Evolutionary conservation across 2,888 invertebrate species (phyloP).

Genomic region (Cephus spinipes): DNA sequence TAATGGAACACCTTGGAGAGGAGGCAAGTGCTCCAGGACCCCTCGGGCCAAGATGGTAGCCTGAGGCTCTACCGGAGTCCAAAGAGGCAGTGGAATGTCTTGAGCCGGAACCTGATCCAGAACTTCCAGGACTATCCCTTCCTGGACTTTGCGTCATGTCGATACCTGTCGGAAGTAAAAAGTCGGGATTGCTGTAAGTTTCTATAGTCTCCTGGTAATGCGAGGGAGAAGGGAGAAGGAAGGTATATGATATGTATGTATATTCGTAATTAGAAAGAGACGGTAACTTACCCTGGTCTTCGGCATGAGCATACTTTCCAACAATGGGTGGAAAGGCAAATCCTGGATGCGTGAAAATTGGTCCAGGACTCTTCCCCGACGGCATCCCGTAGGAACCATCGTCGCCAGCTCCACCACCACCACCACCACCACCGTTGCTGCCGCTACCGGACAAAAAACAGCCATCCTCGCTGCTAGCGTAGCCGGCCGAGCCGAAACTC

Average conservation of each 20-base stretch:
- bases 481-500: conserved; percentile 83
- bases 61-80: conserved; percentile 93
- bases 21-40: conserved; percentile 71
- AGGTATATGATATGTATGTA: no score
- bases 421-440: conserved; percentile 36
- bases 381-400: conserved; percentile 70
- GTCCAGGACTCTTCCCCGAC: conserved; percentile 75
- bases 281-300: conserved; percentile 64
- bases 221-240: no score
- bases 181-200: no score
- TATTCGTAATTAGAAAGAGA: background rate
- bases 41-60: conserved; percentile 73
- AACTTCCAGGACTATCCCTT: conserved; percentile 92
- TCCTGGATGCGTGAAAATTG: conserved; percentile 74
- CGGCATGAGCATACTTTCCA: conserved; percentile 68
- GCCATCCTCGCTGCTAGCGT: conserved; percentile 82
- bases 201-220: no score
- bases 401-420: conserved; percentile 47
- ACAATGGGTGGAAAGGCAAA: conserved; percentile 80
- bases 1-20: conserved; percentile 79
- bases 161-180: conserved; percentile 52
- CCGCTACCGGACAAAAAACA: conserved; percentile 69
- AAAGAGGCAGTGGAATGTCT: conserved; percentile 90
- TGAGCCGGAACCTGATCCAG: conserved; percentile 89
- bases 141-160: conserved; percentile 79